Percentiles rank a stretch among this genome's conserved stretches.
Conservation (phyloP, 2,797 vertebrate species). For the Trichosurus vulpecula region DNA sequence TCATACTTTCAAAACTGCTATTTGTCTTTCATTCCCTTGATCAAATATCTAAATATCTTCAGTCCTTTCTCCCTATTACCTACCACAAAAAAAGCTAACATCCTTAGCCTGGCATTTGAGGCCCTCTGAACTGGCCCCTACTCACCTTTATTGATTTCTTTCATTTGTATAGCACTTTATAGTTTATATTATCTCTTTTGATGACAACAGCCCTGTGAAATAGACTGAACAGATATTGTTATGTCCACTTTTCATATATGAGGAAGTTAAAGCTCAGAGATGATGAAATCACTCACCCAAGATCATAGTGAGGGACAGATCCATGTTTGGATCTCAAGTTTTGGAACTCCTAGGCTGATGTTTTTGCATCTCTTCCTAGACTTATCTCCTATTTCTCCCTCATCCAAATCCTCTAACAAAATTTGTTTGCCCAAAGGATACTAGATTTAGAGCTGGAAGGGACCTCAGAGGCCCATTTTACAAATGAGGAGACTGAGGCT, state of each 20-base stretch:
- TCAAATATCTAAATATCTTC: conserved; percentile 23
- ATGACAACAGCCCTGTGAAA: neutral
- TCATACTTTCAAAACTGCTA: neutral
- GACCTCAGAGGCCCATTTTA: neutral
- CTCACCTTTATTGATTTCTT: neutral
- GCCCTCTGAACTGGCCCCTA: neutral
- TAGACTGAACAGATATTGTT: neutral
- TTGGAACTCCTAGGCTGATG: neutral
- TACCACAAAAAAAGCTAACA: neutral
- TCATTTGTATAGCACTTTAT: neutral
- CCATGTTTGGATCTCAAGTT: neutral
- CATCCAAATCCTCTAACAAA: conserved; percentile 3
- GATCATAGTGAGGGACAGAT: conserved; percentile 9
- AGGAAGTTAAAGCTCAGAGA: neutral
- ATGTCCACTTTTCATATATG: neutral
- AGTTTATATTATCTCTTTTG: neutral
- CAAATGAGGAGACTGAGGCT: neutral
- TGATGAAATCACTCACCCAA: conserved; percentile 41
- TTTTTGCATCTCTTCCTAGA: conserved; percentile 15
- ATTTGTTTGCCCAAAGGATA: conserved; percentile 11
- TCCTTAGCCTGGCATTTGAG: conserved; percentile 34
- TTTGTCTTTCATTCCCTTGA: conserved; percentile 30
- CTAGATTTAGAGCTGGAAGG: neutral
- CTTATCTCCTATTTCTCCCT: neutral
- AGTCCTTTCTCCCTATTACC: conserved; percentile 31